A percentile compares a stretch with the other conserved stretches of the same genome.
Conservation (phyloP, 2,797 vertebrate species). For the Lagorchestes hirsutus region DNA sequence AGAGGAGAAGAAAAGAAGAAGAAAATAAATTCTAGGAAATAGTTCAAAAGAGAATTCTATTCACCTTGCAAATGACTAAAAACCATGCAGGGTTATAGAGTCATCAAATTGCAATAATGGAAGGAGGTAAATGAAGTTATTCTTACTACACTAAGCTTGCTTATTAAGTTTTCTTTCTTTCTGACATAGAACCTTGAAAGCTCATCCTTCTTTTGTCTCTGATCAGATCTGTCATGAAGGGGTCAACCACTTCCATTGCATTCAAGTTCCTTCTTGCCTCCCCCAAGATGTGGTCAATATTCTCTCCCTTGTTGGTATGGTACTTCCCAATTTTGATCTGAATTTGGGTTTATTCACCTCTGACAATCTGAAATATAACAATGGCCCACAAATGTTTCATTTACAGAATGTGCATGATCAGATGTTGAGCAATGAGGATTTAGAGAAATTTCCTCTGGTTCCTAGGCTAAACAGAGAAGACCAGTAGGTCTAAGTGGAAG, state of each 20-base stretch:
- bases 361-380: constrained; percentile 67
- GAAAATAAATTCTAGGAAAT: too few species aligned
- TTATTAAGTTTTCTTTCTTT: constrained; percentile 32
- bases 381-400: constrained; percentile 58
- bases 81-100: not conserved
- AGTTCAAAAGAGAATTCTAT: constrained; percentile 1
- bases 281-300: constrained; percentile 32
- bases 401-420: constrained; percentile 65
- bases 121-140: constrained; percentile 24
- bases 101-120: constrained; percentile 26
- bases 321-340: constrained; percentile 69
- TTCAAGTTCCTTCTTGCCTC: constrained; percentile 58
- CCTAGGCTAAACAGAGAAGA: constrained; percentile 27
- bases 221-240: constrained; percentile 49
- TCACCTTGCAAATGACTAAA: constrained; percentile 20
- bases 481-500: not conserved
- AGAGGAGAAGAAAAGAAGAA: constrained; percentile 26
- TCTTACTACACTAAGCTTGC: constrained; percentile 7
- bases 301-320: constrained; percentile 75
- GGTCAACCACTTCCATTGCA: constrained; percentile 35
- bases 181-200: constrained; percentile 22
- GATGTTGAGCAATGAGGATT: constrained; percentile 63
- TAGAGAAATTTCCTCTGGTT: constrained; percentile 51
- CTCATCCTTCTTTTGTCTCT: constrained; percentile 47
- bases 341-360: constrained; percentile 64